phyloP scores from a whole-genome alignment of 2,113 vertebrate genomes.

The Struthidea cinerea region DNA sequence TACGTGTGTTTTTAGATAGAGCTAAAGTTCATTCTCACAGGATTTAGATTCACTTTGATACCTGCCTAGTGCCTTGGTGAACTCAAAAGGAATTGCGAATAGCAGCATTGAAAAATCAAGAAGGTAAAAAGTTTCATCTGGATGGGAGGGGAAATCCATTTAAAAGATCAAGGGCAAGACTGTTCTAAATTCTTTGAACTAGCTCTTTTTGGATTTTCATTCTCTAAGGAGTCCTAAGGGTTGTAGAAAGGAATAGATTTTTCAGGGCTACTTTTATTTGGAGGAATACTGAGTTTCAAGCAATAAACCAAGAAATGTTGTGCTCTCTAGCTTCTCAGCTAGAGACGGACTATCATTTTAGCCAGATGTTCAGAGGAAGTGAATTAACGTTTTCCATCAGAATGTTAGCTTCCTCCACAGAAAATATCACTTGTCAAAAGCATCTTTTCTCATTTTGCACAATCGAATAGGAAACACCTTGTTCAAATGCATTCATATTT shows the following conservation, averaged over 20 bases:
- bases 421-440: conserved; percentile 3
- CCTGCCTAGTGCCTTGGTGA: background rate
- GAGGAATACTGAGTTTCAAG: background rate
- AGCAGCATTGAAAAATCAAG: background rate
- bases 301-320: background rate
- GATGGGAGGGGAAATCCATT: background rate
- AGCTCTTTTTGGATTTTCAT: background rate
- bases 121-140: background rate
- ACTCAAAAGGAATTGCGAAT: background rate
- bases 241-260: background rate
- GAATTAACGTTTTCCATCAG: conserved; percentile 22
- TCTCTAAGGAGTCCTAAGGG: background rate
- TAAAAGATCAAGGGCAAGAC: background rate
- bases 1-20: background rate
- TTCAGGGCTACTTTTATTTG: background rate
- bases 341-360: background rate
- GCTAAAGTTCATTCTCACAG: background rate
- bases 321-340: background rate
- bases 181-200: background rate
- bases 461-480: conserved; percentile 37
- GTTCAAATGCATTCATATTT: background rate
- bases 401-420: background rate
- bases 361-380: conserved; percentile 33
- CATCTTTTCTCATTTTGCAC: background rate
- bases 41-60: background rate